Conservation (phyloP, 2,797 vertebrate genomes). For the Betta splendens region DNA sequence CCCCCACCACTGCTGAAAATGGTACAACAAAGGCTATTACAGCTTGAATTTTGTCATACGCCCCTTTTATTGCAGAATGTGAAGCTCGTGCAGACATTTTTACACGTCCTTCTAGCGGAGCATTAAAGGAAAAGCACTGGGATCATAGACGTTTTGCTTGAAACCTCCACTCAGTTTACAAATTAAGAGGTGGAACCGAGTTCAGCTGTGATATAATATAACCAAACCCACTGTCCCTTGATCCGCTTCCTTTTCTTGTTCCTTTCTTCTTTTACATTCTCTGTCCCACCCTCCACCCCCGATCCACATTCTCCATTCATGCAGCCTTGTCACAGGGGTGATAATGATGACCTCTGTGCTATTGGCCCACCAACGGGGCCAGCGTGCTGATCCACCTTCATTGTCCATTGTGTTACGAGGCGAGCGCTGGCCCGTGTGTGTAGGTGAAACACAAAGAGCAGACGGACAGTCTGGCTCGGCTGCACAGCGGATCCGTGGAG, state of each 20-base stretch:
- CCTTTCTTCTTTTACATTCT: slow-evolving; percentile 34
- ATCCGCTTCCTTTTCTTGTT: slow-evolving; percentile 25
- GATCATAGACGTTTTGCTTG: no score
- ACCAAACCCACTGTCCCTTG: slow-evolving; percentile 48
- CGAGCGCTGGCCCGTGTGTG: slow-evolving; percentile 32
- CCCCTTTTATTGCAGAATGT: no score
- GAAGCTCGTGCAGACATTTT: no score
- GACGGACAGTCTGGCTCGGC: slow-evolving; percentile 32
- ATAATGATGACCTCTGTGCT: slow-evolving; percentile 71
- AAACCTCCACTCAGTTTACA: no score
- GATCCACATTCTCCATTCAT: slow-evolving; percentile 58
- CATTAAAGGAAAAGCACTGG: no score
- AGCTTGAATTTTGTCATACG: no score
- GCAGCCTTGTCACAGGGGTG: slow-evolving; percentile 53
- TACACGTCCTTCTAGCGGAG: no score
- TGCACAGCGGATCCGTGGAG: slow-evolving; percentile 35
- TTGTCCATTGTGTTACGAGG: slow-evolving; percentile 66
- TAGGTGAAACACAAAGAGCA: slow-evolving; percentile 52
- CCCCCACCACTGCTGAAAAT: neutral
- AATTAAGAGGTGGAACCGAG: no score
- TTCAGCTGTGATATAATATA: no score
- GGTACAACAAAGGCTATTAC: neutral
- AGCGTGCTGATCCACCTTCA: slow-evolving; percentile 61
- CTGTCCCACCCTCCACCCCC: slow-evolving; percentile 24
- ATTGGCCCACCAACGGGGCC: slow-evolving; percentile 65